Evolutionary conservation across 2,797 vertebrate genomes (phyloP), one percentile per base, ranked within the genome.

Genomic region (Paratrypauchen microcephalus): DNA sequence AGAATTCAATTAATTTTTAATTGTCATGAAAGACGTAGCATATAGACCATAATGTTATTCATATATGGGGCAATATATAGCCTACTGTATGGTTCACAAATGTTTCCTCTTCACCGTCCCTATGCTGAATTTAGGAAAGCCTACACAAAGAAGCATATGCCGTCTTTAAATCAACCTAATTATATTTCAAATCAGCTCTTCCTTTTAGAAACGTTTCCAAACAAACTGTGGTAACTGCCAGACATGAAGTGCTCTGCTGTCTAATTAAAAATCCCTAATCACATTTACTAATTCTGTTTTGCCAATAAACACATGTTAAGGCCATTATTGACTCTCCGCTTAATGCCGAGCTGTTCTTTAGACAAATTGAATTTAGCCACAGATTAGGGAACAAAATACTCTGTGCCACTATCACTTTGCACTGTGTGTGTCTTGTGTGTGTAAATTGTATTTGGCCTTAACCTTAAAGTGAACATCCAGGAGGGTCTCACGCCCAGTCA

Each of bases 401-500:
- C 85, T 18, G 68, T 28, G 73, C 87, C 70, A 48, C 89, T 91
- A 88, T 89, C 91, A 85, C 83, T 86, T 89, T 86, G 88, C 82
- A 59, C 72, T 77, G 69, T 71, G 69, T 64, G 73, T 56, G 63
- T 65, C 45, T n/a, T 24, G 26, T 28, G 63, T 52, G 63, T 61
- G 73, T 59, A 74, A 54, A 65, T 78, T 73, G 21, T 69, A 83
- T 93, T 85, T 85, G 86, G 90, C 94, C 94, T 96, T 97, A 92
- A 97, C 93, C 8, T 66, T 45, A 78, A 64, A 1, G 28, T 80
- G 80, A 84, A 96, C 92, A 95, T 96, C 85, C 96, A 97, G 93
- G 97, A 99, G 82, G 95, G 94, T 0, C 91, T 99, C 85, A 97
- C 94, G n/a, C 96, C 97, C 0, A 91, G 94, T 72, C 97, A 99